These are phyloP conservation scores for Caretta caretta DNA, from an alignment of 2,113 vertebrate genomes.

Conservation along the genomic window DNA sequence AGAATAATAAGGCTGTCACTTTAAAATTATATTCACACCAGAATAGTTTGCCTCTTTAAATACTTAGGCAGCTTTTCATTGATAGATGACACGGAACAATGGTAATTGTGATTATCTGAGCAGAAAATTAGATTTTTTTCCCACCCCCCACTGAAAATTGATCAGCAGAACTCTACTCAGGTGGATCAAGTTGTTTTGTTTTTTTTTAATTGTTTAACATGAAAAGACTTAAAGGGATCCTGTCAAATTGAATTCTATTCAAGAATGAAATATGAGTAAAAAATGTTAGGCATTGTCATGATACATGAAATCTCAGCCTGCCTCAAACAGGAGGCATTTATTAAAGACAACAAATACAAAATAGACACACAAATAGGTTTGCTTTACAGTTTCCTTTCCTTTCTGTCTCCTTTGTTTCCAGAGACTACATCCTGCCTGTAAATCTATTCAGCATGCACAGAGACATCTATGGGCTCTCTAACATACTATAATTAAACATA, in stretches of 20 bases:
- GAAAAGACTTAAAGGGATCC: background rate
- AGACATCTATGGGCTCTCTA: background rate
- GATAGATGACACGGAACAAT: background rate
- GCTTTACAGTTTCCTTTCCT: background rate
- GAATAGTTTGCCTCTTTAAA: background rate
- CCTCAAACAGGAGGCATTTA: background rate
- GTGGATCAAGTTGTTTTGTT: background rate
- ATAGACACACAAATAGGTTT: background rate
- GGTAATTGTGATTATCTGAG: background rate
- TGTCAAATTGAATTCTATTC: background rate
- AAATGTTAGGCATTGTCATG: background rate
- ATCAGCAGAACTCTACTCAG: background rate
- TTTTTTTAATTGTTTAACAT: background rate
- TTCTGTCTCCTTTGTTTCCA: background rate
- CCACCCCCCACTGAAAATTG: background rate
- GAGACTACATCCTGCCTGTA: background rate
- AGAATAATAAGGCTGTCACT: background rate
- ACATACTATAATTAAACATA: background rate
- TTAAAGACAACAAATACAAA: background rate
- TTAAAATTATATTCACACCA: background rate
- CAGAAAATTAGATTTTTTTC: background rate
- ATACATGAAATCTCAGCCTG: background rate
- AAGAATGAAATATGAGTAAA: background rate
- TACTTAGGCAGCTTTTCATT: background rate
- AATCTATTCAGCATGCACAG: background rate